Evolutionary conservation across 2,888 invertebrate genomes (phyloP).

Genomic region (Empis livida): DNA sequence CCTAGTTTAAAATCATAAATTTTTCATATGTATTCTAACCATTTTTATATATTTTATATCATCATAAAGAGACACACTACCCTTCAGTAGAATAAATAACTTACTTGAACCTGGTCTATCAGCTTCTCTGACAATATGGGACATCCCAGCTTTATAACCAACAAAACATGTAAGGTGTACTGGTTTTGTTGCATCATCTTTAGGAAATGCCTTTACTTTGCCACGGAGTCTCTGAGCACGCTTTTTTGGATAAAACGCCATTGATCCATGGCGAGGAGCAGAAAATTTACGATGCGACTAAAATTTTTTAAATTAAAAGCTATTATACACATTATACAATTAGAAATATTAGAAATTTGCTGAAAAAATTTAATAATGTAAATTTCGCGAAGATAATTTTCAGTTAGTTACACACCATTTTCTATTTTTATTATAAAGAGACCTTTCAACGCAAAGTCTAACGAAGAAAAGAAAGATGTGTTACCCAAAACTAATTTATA

Average conservation of each 20-base stretch:
- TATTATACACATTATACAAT: not conserved
- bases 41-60: too few relatives aligned
- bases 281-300: conserved; percentile 99
- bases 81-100: conserved; percentile 33
- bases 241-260: conserved; percentile 99
- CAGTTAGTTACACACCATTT: too few relatives aligned
- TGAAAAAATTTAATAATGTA: not conserved
- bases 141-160: conserved; percentile 99
- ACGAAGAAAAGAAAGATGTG: too few relatives aligned
- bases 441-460: too few relatives aligned
- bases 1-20: conserved; percentile 36
- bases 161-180: conserved; percentile 96
- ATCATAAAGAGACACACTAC: too few relatives aligned
- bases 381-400: too few relatives aligned
- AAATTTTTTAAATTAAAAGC: conserved; percentile 3
- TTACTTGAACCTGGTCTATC: conserved; percentile 97
- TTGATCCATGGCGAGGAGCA: conserved; percentile 98
- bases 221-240: conserved; percentile 92
- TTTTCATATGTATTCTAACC: too few relatives aligned
- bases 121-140: conserved; percentile 96
- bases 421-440: too few relatives aligned
- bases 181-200: conserved; percentile 91
- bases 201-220: conserved; percentile 99
- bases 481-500: too few relatives aligned
- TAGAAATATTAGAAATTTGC: not conserved